Conservation (phyloP, 2,888 invertebrate species). For the Nomada ferruginata region DNA sequence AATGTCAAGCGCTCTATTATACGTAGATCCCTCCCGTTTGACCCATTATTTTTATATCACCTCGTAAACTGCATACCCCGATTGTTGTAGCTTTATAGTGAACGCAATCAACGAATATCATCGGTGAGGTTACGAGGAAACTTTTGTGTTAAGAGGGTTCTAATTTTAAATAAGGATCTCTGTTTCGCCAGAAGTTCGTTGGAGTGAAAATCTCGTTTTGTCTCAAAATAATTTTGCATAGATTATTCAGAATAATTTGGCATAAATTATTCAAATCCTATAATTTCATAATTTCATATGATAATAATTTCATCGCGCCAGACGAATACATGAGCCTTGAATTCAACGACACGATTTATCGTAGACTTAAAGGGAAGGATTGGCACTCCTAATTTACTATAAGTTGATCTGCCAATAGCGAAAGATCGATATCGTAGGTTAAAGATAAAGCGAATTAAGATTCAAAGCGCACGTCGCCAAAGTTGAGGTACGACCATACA, state of each 20-base stretch:
- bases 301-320: conserved; percentile 4
- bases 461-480: conserved; percentile 73
- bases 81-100: conserved; percentile 45
- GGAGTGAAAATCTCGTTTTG: background rate
- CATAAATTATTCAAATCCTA: background rate
- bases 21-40: conserved; percentile 63
- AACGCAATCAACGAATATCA: conserved; percentile 34
- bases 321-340: background rate
- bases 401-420: background rate
- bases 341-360: conserved; percentile 2
- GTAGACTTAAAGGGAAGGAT: background rate
- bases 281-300: conserved; percentile 13
- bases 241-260: background rate
- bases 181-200: too few species aligned
- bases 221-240: background rate
- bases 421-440: conserved; percentile 67
- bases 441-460: conserved; percentile 76
- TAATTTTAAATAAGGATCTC: conserved; percentile 36
- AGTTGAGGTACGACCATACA: conserved; percentile 61
- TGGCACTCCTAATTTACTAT: conserved; percentile 12
- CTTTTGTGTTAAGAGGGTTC: conserved; percentile 19
- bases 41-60: conserved; percentile 70
- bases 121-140: conserved; percentile 21
- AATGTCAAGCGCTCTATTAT: conserved; percentile 75
- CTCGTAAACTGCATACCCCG: conserved; percentile 60